Evolutionary conservation across 2,888 invertebrate species (phyloP).

Genomic region (Phania funesta): DNA sequence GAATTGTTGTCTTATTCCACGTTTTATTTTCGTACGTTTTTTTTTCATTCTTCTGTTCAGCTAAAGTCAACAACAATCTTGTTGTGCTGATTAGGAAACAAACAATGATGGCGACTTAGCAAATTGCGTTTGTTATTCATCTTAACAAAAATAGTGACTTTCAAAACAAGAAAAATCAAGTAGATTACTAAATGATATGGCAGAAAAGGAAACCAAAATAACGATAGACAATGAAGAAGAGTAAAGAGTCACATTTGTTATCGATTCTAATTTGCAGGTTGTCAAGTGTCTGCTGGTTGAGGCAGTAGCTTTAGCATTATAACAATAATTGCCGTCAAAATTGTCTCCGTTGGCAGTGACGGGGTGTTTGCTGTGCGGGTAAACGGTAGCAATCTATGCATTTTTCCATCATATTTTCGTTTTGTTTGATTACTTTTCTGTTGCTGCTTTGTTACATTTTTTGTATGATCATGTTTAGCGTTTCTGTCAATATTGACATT

Average conservation of each 20-base stretch:
- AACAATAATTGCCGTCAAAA: conserved; percentile 35
- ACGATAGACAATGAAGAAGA: conserved; percentile 2
- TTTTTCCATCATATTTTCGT: conserved; percentile 40
- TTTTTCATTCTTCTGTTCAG: conserved; percentile 41
- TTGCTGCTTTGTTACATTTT: conserved; percentile 38
- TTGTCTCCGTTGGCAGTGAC: conserved; percentile 48
- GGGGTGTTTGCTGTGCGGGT: conserved; percentile 3
- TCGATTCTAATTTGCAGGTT: conserved; percentile 67
- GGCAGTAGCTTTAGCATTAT: conserved; percentile 6
- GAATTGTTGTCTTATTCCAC: conserved; percentile 32
- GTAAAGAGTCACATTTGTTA: conserved; percentile 56
- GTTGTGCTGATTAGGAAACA: conserved; percentile 66
- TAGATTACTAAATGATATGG: conserved; percentile 60
- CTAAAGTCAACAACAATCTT: conserved; percentile 62
- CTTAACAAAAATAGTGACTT: conserved; percentile 63
- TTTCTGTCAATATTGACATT: conserved; percentile 68
- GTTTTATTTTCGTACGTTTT: conserved; percentile 5
- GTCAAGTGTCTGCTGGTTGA: conserved; percentile 54
- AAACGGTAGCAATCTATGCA: conserved; percentile 55
- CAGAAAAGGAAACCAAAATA: conserved; percentile 11
- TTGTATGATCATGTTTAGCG: conserved; percentile 64
- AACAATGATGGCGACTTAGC: conserved; percentile 66
- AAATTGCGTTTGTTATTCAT: conserved; percentile 65
- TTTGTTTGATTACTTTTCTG: background rate
- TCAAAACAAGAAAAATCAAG: conserved; percentile 60